Evolutionary conservation across 1,140 invertebrate species (phyloP), one percentile per base, ranked within the genome.

Genomic region (Megalonaias nervosa): DNA sequence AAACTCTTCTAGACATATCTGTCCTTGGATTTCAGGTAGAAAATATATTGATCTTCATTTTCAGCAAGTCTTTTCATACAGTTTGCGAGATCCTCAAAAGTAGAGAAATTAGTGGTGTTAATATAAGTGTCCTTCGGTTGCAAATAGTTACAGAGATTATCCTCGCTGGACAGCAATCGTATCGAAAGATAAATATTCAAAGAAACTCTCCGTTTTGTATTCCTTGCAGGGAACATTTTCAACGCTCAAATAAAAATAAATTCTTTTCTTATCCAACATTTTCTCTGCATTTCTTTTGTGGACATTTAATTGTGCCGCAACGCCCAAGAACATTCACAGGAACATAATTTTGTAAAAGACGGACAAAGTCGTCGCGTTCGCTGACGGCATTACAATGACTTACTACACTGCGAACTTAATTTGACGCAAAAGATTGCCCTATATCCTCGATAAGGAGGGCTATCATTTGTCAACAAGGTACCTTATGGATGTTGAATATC

Each of bases 161-260:
- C 26, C 71, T 65, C 71, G 23, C 14, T 64, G 60, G 2, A 73
- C 26, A 14, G 57, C 26, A 31, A 73, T 73, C 62, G 2, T 55
- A 56, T 62, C 59, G 19, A 64, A 21, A 17, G 15, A 2, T 16
- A 23, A 73, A 31, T 65, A n/a, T n/a, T 9, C 11, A 64, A 48
- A 65, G 21, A 73, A 64, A 31, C 56, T 73, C 19, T 64, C 71
- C 6, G 60, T 73, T 13, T 64, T 65, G 26, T 73, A 73, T 48
- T 73, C 71, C 38, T 73, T 73, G 38, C 59, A 73, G 15, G 62
- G 38, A 21, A 38, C 38, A 48, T 73, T 73, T 38, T 73, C 71
- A 62, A 73, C 62, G 14, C 23, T 38, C 14, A 73, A 38, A 38
- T 57, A 64, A 55, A 55, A 71, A 31, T 31, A 26, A 26, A 26